Conservation (phyloP, 2,113 vertebrate species). For the Centropus unirufus region DNA sequence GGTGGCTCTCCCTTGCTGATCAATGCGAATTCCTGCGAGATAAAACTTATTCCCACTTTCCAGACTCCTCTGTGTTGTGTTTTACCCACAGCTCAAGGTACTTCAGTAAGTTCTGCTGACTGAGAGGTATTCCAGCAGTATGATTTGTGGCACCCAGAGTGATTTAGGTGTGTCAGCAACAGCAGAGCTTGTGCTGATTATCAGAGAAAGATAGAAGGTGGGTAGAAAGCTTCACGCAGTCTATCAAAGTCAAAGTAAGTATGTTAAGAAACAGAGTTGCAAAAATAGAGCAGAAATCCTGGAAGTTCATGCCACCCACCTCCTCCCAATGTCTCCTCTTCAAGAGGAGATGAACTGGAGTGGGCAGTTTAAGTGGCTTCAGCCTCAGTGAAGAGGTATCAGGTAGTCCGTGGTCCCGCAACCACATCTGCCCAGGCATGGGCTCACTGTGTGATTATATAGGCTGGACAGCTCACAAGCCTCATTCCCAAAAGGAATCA, state of each 20-base stretch:
- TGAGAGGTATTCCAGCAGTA: background rate
- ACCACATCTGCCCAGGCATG: fast-evolving
- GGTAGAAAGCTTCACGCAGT: background rate
- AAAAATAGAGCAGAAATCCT: background rate
- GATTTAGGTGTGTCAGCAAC: background rate
- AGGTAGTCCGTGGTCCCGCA: fast-evolving
- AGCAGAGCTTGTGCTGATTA: background rate
- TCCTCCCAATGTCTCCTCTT: background rate
- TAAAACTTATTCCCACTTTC: background rate
- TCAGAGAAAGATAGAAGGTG: background rate
- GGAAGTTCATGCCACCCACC: background rate
- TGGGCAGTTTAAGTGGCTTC: background rate
- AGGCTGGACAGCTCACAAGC: background rate
- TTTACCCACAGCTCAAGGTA: background rate
- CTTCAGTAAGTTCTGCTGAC: background rate
- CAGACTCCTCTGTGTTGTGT: background rate
- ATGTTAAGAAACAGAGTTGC: background rate
- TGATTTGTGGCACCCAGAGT: background rate
- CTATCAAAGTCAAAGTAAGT: background rate
- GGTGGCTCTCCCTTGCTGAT: fast-evolving
- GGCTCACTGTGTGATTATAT: fast-evolving
- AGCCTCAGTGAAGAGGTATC: fast-evolving
- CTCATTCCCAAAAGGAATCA: background rate
- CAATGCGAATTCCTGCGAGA: background rate
- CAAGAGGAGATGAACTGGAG: background rate